phyloP scores from a whole-genome alignment of 2,113 vertebrate genomes.

The Pitta sordida region DNA sequence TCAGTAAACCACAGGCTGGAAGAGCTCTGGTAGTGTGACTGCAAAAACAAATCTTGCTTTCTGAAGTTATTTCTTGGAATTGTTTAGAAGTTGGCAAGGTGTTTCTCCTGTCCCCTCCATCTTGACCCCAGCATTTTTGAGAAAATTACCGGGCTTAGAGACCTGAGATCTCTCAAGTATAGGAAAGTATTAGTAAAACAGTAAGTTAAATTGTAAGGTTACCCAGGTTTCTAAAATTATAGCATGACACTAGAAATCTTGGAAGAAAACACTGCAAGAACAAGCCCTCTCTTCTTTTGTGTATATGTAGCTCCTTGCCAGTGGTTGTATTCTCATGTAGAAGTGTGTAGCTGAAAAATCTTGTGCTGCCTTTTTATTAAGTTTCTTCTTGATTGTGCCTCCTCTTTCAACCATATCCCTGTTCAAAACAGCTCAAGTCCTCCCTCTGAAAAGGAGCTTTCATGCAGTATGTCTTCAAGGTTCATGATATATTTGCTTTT shows the following conservation, averaged over 20 bases:
- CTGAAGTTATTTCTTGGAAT: not conserved
- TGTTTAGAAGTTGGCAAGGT: not conserved
- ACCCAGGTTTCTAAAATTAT: not conserved
- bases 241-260: not conserved
- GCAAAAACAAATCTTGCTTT: not conserved
- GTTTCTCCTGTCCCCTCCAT: not conserved
- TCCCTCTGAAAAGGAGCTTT: not conserved
- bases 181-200: not conserved
- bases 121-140: not conserved
- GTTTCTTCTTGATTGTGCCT: not conserved
- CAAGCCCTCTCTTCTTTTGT: not conserved
- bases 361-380: not conserved
- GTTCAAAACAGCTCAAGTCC: not conserved
- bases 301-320: not conserved
- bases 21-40: not conserved
- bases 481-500: not conserved
- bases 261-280: not conserved
- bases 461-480: not conserved
- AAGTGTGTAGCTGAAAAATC: not conserved
- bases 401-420: not conserved
- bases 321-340: not conserved
- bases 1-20: not conserved
- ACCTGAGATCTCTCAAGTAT: not conserved
- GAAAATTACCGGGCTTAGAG: not conserved
- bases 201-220: not conserved